Base-by-base conservation (phyloP, 1,140 invertebrate genomes). In the Episyrphus balteatus region DNA sequence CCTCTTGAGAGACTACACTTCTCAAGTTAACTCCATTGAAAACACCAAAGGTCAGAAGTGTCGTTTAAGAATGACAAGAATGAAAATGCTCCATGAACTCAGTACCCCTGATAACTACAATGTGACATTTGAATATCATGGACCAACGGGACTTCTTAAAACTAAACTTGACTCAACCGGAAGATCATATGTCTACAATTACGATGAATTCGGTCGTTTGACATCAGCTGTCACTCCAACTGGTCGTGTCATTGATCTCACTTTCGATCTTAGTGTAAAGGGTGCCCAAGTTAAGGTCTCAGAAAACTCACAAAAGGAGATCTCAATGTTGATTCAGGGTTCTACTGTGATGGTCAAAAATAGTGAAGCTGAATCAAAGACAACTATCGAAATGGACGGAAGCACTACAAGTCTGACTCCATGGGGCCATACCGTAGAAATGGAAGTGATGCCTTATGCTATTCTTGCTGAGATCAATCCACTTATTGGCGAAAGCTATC, bases 1-100 rank as follows among this genome's bases (percentile, higher is more conserved):
- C 72, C 74, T 97, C 18, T 70, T 92, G 10, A 72, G 92, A 14
- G 90, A 96, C 61, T 92, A 92, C 58, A 84, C 85, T 5, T 84
- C 82, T 36, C 81, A 88, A 56, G 90, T 93, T 1, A 92, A 92
- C 52, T 92, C 89, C 0, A 93, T 96, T 50, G 88, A 95, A 67
- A 94, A 95, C 55, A 92, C 91, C 0, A 89, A 90, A 65, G 90
- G 89, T 1, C 88, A 93, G 55, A 94, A 93, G 66, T 94, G 90
- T 54, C 75, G 88, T 39, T 70, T 97, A 2, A 79, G 81, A 52
- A 92, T 94, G 85, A 86, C 86, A 0, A 74, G 86, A 52, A 88
- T 92, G 80, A 84, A 87, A 56, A 83, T 92, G 76, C 69, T 96
- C 2, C 86, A 93, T 60, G 86, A 89, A 61, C 72, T 95, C 13